Evolutionary conservation across 2,888 invertebrate species (phyloP).

Genomic region (Eumerus sabulonum): DNA sequence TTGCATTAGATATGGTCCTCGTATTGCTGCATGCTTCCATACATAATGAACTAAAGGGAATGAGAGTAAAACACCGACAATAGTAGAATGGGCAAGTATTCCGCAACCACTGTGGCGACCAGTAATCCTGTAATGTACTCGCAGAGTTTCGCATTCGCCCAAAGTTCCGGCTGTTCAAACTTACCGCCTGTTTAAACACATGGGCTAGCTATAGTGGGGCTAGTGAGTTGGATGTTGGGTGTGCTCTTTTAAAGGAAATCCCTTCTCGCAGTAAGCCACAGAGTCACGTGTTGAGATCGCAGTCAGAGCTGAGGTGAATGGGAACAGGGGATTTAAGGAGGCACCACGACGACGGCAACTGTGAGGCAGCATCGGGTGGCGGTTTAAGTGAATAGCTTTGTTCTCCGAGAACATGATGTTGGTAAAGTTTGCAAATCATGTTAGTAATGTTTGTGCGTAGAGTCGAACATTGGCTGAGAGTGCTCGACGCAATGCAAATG

Average conservation of each 20-base stretch:
- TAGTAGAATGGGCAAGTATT: constrained; percentile 13
- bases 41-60: constrained; percentile 29
- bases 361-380: not conserved
- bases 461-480: constrained; percentile 30
- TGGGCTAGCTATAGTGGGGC: not conserved
- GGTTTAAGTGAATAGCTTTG: constrained; percentile 46
- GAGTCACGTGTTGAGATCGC: not conserved
- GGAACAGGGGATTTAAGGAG: too few relatives aligned
- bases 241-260: constrained; percentile 21
- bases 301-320: too few relatives aligned
- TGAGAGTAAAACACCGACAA: not conserved
- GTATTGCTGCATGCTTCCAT: constrained; percentile 24
- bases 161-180: constrained; percentile 51
- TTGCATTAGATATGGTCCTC: constrained; percentile 48
- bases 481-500: constrained; percentile 27
- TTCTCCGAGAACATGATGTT: constrained; percentile 48
- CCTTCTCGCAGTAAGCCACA: not conserved
- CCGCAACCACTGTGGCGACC: constrained; percentile 28
- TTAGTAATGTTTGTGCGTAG: constrained; percentile 52
- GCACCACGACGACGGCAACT: too few relatives aligned
- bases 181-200: constrained; percentile 45
- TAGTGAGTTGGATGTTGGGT: not conserved
- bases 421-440: constrained; percentile 60
- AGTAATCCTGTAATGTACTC: constrained; percentile 49
- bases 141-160: constrained; percentile 25